Conservation (phyloP, 2,797 vertebrate species). For the Phataginus tetradactyla region DNA sequence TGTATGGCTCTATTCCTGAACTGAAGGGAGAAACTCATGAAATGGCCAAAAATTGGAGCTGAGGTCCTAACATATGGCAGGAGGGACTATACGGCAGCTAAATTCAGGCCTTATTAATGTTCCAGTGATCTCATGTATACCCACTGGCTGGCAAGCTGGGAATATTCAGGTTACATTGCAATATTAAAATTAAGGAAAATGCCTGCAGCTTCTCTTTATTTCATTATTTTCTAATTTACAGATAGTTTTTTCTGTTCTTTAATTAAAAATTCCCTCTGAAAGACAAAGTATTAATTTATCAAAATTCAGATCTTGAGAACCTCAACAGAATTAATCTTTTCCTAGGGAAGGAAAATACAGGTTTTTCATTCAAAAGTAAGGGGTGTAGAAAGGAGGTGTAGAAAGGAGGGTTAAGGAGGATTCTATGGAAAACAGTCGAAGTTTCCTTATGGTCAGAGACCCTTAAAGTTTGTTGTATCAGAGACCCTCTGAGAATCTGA, state of each 20-base stretch:
- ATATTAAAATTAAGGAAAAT: constrained; percentile 13
- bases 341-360: not conserved
- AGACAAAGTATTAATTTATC: not conserved
- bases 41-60: not conserved
- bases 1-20: not conserved
- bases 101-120: not conserved
- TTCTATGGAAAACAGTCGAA: not conserved
- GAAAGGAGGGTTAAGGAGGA: not conserved
- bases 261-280: not conserved
- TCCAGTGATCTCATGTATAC: not conserved
- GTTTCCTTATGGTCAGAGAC: not conserved
- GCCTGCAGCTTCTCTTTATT: not conserved
- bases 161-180: not conserved
- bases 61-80: not conserved
- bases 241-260: not conserved
- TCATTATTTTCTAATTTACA: constrained; percentile 11
- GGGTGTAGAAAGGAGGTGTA: not conserved
- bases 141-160: not conserved
- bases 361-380: not conserved
- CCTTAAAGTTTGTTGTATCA: not conserved
- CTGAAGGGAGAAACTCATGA: not conserved
- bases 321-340: not conserved
- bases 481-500: not conserved
- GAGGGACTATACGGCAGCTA: not conserved
- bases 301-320: not conserved